Evolutionary conservation across 1,140 invertebrate species (phyloP), one percentile per base, ranked within the genome.

Genomic region (Drosophila obscura): DNA sequence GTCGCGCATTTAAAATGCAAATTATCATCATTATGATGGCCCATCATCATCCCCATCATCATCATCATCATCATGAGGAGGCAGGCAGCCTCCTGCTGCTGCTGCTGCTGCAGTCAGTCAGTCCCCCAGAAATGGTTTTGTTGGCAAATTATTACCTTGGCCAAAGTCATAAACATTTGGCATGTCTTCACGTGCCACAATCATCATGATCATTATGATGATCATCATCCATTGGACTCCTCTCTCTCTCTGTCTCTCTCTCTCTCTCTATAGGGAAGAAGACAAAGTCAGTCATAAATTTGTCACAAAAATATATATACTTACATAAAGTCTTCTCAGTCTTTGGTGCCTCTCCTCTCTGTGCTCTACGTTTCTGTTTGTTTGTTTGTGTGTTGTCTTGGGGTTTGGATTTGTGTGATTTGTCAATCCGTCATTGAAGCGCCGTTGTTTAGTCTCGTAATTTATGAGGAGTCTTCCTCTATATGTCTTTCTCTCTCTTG

Each of bases 1-100:
- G 81, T 87, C 63, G 83, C 80, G 84, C 83, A 88, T 88, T 88
- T 89, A 89, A 88, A 88, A 88, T 88, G 84, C 83, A 88, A 88
- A 87, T 87, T 83, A 87, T 87, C 83, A 79, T 87, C 82, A 87
- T 87, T 82, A 87, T 88, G 75, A 84, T 84, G 66, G 80, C 60
- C 80, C 71, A 78, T 83, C 79, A 77, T 73, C 69, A 67, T 74
- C 57, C 61, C 53, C 61, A 66, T 51, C 67, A 78, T 48, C 51
- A 46, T 50, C 43, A 73, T 55, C 43, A 59, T 73, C 56, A 78
- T 62, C 16, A 39, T 13, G 52, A 39, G 35, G 31, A 41, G 49
- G 22, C 22, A 68, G 72, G 58, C 59, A 75, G 77, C 60, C 78
- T 80, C 77, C 67, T 52, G 52, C 22, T 7, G 15, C 11, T 35